phyloP scores from a whole-genome alignment of 2,888 invertebrate genomes.

The Hydropsyche betteni region DNA sequence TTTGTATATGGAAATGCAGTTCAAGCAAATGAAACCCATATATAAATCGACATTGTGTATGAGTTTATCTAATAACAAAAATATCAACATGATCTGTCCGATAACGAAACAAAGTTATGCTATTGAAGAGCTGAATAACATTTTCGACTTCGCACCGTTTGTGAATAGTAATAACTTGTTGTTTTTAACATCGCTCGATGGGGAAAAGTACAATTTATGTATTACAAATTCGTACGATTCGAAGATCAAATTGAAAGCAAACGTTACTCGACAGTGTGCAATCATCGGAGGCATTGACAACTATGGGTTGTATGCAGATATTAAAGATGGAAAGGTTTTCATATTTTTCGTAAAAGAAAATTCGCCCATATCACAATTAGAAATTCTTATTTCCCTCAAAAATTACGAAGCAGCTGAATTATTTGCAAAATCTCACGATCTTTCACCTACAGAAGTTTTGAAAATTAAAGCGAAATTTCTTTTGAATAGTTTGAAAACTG shows the following conservation, averaged over 20 bases:
- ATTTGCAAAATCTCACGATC: conserved; percentile 47
- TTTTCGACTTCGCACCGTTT: conserved; percentile 38
- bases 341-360: conserved; percentile 50
- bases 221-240: conserved; percentile 40
- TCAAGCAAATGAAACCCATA: conserved; percentile 36
- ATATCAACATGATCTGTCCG: conserved; percentile 45
- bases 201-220: conserved; percentile 34
- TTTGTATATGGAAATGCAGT: conserved; percentile 36
- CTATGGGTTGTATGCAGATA: conserved; percentile 47
- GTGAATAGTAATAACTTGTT: conserved; percentile 44
- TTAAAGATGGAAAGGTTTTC: conserved; percentile 44
- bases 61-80: conserved; percentile 28
- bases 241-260: conserved; percentile 40
- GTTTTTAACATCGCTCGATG: conserved; percentile 21
- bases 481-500: conserved; percentile 44
- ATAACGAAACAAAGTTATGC: conserved; percentile 43
- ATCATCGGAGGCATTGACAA: conserved; percentile 47
- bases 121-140: conserved; percentile 21
- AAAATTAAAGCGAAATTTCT: conserved; percentile 50
- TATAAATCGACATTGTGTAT: conserved; percentile 43
- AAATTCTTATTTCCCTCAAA: conserved; percentile 47
- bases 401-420: conserved; percentile 50
- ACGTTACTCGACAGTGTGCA: conserved; percentile 43
- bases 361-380: conserved; percentile 50
- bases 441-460: conserved; percentile 48